phyloP scores from a whole-genome alignment of 2,888 invertebrate genomes.

The Eulithis testata region DNA sequence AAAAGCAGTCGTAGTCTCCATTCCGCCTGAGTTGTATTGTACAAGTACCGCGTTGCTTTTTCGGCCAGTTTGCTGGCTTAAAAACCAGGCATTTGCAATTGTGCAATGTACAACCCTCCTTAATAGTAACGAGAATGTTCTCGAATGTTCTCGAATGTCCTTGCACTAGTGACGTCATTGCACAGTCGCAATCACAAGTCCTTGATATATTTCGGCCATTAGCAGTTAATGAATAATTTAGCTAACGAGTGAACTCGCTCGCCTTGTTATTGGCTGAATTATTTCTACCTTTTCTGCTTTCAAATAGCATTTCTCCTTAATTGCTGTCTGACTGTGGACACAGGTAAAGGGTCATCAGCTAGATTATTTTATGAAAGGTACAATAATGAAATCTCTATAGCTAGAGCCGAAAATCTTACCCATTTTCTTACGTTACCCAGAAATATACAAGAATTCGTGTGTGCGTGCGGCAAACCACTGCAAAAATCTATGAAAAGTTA shows the following conservation, averaged over 20 bases:
- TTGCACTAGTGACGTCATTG: conserved; percentile 38
- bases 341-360: conserved; percentile 11
- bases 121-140: conserved; percentile 22
- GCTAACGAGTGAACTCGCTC: conserved; percentile 71
- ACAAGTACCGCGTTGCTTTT: neutral
- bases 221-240: conserved; percentile 80
- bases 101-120: neutral
- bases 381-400: too few species aligned
- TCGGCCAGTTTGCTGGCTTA: neutral
- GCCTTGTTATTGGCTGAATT: conserved; percentile 78
- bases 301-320: conserved; percentile 81
- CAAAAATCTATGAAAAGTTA: too few species aligned
- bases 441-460: too few species aligned
- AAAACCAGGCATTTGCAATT: neutral
- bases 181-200: conserved; percentile 41
- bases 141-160: conserved; percentile 31
- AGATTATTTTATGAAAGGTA: neutral
- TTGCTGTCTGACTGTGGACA: conserved; percentile 76
- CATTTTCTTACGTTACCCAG: too few species aligned
- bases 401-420: too few species aligned
- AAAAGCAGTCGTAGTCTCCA: too few species aligned
- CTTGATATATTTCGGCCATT: conserved; percentile 72
- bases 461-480: too few species aligned
- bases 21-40: too few species aligned
- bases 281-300: conserved; percentile 79